Evolutionary conservation across 2,113 vertebrate species (phyloP), one percentile per base, ranked within the genome.

Genomic region (Oncorhynchus masou): DNA sequence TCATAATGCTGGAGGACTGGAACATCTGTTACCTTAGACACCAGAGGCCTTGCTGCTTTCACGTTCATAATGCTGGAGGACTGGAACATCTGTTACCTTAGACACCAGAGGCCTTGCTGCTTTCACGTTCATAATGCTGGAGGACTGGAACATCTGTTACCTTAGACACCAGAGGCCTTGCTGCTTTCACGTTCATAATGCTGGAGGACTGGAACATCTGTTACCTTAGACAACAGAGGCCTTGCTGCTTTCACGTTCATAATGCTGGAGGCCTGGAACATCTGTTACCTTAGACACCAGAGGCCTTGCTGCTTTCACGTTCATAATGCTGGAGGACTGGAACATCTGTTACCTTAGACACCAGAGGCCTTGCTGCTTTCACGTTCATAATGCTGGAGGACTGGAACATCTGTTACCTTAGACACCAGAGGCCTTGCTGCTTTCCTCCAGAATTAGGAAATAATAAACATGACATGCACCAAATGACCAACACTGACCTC

Each of bases 341-440:
- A 65, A 69, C 13, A 60, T 68, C 34, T 16, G 62, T 74, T 49
- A 74, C 39, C n/a, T 66, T 34, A 75, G 20, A 60, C 59, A 60
- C n/a, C 59, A 59, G 25, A 15, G 57, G 39, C 31, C 24, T 24
- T 49, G 19, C 29, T 66, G 48, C 70, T 70, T 68, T 70, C 31
- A 70, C 39, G 16, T 27, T 27, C 27, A 27, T 27, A 27, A 27
- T 27, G 27, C 27, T 70, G 66, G 48, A 51, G 48, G 48, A 74
- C 31, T 72, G 7, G 48, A 65, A 69, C 13, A 60, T 68, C 34
- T 16, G 62, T 74, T 49, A 74, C 39, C n/a, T 66, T 34, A 75
- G 20, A 49, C 65, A 39, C 45, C 25, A 34, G 54, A 67, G 70
- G 49, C 25, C 74, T 70, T 27, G 54, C 29, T 68, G 15, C 16